A percentile compares a stretch with the other conserved stretches of the same genome.
Evolutionary conservation across 2,797 vertebrate genomes (phyloP).

Genomic region (Glossophaga mutica): DNA sequence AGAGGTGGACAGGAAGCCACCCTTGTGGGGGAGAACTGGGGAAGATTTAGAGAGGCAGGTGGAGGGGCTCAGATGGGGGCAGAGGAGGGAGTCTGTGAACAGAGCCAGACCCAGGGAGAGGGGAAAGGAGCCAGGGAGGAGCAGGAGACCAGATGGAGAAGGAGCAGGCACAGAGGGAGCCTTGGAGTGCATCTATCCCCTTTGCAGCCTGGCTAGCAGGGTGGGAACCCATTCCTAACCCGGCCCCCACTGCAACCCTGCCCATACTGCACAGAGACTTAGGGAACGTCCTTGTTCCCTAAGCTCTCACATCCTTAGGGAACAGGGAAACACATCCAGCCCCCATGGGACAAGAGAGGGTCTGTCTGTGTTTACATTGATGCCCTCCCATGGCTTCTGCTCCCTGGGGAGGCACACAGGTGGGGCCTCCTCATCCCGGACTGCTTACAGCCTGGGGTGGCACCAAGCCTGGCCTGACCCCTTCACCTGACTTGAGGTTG

Average conservation of each 20-base stretch:
- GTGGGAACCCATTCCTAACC: neutral
- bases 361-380: slow-evolving; percentile 17
- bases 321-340: too few species aligned
- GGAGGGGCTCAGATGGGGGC: neutral
- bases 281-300: too few species aligned
- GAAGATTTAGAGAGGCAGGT: neutral
- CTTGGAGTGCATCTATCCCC: neutral
- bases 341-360: neutral
- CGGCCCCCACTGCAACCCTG: neutral
- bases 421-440: neutral
- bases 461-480: neutral
- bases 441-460: neutral
- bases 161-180: neutral
- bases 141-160: neutral
- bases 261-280: neutral
- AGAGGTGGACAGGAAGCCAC: neutral
- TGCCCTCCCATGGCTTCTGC: neutral
- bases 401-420: neutral
- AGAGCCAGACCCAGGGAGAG: neutral
- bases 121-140: neutral
- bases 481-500: neutral
- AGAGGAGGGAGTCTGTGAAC: neutral
- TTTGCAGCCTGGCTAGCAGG: neutral
- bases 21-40: too few species aligned
- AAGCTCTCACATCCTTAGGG: too few species aligned